Conservation (phyloP, 2,888 invertebrate genomes). For the Pycnomerus fuliginosus region DNA sequence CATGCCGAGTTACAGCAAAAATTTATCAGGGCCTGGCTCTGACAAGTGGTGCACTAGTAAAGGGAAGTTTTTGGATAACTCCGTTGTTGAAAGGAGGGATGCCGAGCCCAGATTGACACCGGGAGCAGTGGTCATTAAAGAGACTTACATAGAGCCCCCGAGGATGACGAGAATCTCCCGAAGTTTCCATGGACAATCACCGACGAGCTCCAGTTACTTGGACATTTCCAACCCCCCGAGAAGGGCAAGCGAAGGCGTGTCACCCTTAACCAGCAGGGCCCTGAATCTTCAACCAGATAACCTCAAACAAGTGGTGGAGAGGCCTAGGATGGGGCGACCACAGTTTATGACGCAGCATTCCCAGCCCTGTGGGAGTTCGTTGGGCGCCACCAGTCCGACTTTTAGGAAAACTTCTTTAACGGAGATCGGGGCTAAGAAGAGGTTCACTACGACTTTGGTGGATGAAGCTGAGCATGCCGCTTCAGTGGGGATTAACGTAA, state of each 20-base stretch:
- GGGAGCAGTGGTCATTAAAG: conserved; percentile 53
- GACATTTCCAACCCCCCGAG: conserved; percentile 37
- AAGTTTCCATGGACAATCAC: conserved; percentile 52
- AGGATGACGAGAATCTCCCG: conserved; percentile 53
- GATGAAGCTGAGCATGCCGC: conserved; percentile 50
- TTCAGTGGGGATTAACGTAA: conserved; percentile 28
- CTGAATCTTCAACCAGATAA: conserved; percentile 22
- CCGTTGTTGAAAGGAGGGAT: conserved; percentile 2
- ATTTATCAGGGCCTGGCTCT: conserved; percentile 31
- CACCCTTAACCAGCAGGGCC: conserved; percentile 29
- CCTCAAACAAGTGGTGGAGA: conserved; percentile 9
- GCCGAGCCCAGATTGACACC: neutral
- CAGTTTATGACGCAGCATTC: conserved; percentile 44
- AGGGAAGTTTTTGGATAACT: conserved; percentile 45
- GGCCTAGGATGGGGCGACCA: conserved; percentile 24
- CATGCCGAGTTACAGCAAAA: conserved; percentile 32
- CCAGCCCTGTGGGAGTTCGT: conserved; percentile 36
- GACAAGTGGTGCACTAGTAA: conserved; percentile 48
- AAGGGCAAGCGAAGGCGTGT: conserved; percentile 45
- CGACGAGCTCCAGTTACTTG: conserved; percentile 35
- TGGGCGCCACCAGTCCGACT: conserved; percentile 8
- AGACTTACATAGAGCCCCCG: conserved; percentile 56
- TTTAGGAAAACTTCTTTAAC: conserved; percentile 40
- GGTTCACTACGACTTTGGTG: conserved; percentile 50
- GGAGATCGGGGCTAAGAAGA: conserved; percentile 33